Conservation (phyloP, 2,797 vertebrate genomes). For the Gila robusta region DNA sequence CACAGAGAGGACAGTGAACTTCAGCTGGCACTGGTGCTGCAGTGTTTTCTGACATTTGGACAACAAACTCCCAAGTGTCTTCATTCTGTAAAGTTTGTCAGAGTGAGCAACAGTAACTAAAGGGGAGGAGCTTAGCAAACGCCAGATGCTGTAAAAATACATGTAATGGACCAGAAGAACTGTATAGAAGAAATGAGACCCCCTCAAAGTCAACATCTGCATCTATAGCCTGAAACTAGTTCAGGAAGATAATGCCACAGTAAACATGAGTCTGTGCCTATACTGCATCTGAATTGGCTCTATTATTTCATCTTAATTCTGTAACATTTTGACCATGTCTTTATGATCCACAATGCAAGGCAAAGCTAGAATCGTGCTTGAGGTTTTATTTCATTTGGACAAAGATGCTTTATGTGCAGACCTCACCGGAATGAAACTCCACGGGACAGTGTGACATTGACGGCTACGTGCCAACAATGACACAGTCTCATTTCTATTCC, state of each 20-base stretch:
- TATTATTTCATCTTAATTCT: not conserved
- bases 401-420: conserved; percentile 7
- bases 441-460: conserved; percentile 43
- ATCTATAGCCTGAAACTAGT: not conserved
- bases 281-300: not conserved
- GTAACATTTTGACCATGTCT: not conserved
- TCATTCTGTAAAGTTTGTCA: not conserved
- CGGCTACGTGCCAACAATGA: conserved; percentile 41
- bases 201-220: not conserved
- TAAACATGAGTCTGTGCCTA: not conserved
- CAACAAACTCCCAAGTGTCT: conserved; percentile 20
- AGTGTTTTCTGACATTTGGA: conserved; percentile 25
- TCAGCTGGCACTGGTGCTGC: not conserved
- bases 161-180: not conserved
- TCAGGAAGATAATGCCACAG: not conserved
- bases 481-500: conserved; percentile 66
- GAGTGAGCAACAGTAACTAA: not conserved
- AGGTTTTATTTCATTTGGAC: not conserved
- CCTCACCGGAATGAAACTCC: conserved; percentile 34
- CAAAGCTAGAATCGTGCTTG: not conserved
- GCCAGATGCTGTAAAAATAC: not conserved
- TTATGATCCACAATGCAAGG: not conserved
- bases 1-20: not conserved
- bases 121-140: not conserved
- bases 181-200: not conserved